Percentiles rank a stretch among this genome's conserved stretches.
These are phyloP conservation scores for Sturnus vulgaris DNA, from an alignment of 2,113 vertebrate species.

Conservation along the genomic window DNA sequence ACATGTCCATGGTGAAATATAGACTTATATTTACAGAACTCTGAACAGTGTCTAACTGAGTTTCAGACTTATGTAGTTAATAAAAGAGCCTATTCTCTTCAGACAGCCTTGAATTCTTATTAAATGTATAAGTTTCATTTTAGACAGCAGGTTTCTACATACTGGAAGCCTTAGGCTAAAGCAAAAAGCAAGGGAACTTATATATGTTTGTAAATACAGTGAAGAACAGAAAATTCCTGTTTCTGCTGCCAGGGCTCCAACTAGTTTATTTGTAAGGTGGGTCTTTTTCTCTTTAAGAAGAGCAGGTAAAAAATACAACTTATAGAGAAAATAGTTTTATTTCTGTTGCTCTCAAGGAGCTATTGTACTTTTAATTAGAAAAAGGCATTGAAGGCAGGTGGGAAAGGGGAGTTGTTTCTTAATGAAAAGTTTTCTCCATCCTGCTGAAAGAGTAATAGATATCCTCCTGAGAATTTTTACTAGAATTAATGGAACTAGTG, in stretches of 20 bases:
- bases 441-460: not conserved
- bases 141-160: constrained; percentile 22
- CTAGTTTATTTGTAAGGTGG: not conserved
- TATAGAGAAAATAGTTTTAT: not conserved
- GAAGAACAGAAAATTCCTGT: not conserved
- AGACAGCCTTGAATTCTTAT: constrained; percentile 48
- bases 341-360: not conserved
- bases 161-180: constrained; percentile 10
- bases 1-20: constrained; percentile 30
- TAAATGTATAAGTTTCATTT: constrained; percentile 47
- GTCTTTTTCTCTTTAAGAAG: not conserved
- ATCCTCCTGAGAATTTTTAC: not conserved
- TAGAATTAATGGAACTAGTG: not conserved
- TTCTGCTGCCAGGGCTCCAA: not conserved
- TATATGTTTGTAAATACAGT: not conserved
- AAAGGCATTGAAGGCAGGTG: not conserved
- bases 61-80: constrained; percentile 63
- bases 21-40: constrained; percentile 24
- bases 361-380: not conserved
- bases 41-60: constrained; percentile 35
- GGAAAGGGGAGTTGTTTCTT: not conserved
- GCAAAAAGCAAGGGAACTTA: not conserved
- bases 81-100: constrained; percentile 54
- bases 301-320: not conserved
- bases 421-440: not conserved